Percentiles rank a stretch among this genome's conserved stretches.
Evolutionary conservation across 2,113 vertebrate species (phyloP).

Genomic region (Xiphophorus maculatus): DNA sequence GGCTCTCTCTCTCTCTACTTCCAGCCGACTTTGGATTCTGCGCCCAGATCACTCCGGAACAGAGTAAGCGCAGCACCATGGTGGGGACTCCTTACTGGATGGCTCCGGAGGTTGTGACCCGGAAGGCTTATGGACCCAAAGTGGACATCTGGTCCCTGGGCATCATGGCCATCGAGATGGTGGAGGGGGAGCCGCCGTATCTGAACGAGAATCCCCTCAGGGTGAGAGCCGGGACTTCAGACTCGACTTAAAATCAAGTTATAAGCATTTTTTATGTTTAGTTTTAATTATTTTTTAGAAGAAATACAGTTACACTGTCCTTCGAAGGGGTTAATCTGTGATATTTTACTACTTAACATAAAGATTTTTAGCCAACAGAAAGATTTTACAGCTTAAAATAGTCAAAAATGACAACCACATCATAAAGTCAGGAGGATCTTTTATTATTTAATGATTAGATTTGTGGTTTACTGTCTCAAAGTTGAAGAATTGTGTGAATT

Average conservation of each 20-base stretch:
- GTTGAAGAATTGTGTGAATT: too few species aligned
- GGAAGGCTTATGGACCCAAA: conserved; percentile 96
- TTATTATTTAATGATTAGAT: neutral
- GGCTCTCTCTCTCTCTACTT: conserved; percentile 8
- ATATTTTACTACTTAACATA: neutral
- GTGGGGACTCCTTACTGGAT: conserved; percentile 98
- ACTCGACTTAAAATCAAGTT: neutral
- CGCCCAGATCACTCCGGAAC: conserved; percentile 97
- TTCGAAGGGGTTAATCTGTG: neutral
- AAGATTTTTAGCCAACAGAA: neutral
- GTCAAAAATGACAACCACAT: too few species aligned
- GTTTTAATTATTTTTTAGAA: neutral
- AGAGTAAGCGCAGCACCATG: conserved; percentile 98
- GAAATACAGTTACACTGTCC: neutral
- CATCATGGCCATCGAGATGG: conserved; percentile 99
- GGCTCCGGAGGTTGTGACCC: conserved; percentile 95
- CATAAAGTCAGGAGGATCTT: too few species aligned
- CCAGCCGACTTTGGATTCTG: conserved; percentile 97
- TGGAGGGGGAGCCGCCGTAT: conserved; percentile 96
- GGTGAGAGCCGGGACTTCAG: conserved; percentile 73
- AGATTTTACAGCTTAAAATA: neutral
- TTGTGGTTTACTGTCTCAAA: neutral
- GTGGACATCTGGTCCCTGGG: conserved; percentile 98
- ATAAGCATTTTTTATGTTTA: neutral
- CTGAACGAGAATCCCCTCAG: conserved; percentile 96